Evolutionary conservation across 2,113 vertebrate species (phyloP), one percentile per base, ranked within the genome.

Genomic region (Cathartes aura): DNA sequence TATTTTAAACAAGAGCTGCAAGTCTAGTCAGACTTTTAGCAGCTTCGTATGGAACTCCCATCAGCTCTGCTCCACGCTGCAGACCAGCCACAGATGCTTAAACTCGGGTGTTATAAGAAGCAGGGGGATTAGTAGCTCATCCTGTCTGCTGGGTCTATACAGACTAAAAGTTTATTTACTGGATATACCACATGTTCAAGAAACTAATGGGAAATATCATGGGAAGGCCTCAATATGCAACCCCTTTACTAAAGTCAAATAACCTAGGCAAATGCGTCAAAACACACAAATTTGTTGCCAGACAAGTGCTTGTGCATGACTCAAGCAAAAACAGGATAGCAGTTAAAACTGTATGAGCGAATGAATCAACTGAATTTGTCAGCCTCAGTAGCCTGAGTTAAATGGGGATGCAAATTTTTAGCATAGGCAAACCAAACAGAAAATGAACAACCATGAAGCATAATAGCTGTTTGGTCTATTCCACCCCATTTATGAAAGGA

Each of bases 1-100:
- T 82, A 60, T 72, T 76, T 86, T 38, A 58, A 95, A 91, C 73
- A 62, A 82, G 79, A 92, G 92, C 82, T 88, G 53, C 58, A 40
- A 92, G 89, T 84, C 95, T 76, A 9, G 3, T 64, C 91, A 91
- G 82, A 87, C 52, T 48, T 89, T 87, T 8, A 79, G 78, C 73
- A 91, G 62, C 81, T 85, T 96, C 87, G 47, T 68, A 62, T 75
- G 73, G 80, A 75, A 40, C 81, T 91, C 30, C 56, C 40, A 70
- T 84, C 72, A 87, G 40, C 68, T 92, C 56, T 81, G 52, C 32
- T 81, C 48, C 50, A n/a, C 0, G 0, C 40, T 18, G 43, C 53
- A 79, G 36, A 66, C 15, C 19, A 63, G 38, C 8, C 32, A 12
- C 0, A n/a, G 56, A 88, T 18, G 36, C 68, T 84, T 26, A 23